Evolutionary conservation across 2,888 invertebrate genomes (phyloP), one percentile per base, ranked within the genome.

Genomic region (Diaperis boleti): DNA sequence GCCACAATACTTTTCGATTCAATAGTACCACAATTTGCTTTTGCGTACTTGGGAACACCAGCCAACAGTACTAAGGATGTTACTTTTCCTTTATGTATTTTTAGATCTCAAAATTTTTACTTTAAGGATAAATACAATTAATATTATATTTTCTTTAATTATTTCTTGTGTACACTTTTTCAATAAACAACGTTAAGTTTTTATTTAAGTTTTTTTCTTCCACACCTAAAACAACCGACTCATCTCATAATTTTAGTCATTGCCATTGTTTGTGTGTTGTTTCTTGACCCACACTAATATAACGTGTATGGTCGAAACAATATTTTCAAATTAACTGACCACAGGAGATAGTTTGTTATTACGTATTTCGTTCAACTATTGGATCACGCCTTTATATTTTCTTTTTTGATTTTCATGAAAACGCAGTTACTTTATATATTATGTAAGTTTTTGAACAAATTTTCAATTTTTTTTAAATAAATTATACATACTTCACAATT

Each of bases 281-380:
- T 74, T 72, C 69, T 73, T 68, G 70, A 74, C 75, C 76, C 69
- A 71, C 75, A 75, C 76, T 71, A 37, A 42, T 75, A 76, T 76
- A 64, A 73, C 76, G 76, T 75, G 75, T 70, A 66, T 70, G 76
- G 76, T 74, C 75, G 70, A 71, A 72, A 73, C 70, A 72, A 72
- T 72, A 68, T 71, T 70, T 72, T 72, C 68, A 68, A 69, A 64
- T 65, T 65, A 64, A 64, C 68, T 68, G 69, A 70, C 65, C 71
- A 69, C 72, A 72, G 69, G 68, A 64, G 65, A 65, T 50, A 39
- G 57, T 47, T 45, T 45, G 17, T 20, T 33, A 20, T 18, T 49
- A 20, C 8, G 41, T 33, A 41, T 29, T 29, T 29, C 15, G 17
- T 41, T 54, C 4, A 33, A n/a, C 10, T 33, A 5, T 33, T 33